Conservation (phyloP, 2,113 vertebrate genomes). For the Ageneiosus marmoratus region DNA sequence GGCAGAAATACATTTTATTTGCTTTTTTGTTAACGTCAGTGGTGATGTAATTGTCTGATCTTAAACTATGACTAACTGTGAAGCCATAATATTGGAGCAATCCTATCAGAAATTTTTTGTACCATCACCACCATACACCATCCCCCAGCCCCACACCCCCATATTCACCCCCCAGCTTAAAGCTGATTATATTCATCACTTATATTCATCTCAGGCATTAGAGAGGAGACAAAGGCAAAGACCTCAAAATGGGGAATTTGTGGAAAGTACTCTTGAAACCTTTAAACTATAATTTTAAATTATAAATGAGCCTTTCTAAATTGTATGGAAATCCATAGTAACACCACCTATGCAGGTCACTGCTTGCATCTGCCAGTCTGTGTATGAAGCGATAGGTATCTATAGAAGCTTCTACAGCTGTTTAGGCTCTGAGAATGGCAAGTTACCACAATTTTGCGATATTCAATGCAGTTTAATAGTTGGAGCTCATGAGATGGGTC, state of each 20-base stretch:
- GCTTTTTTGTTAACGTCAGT: neutral
- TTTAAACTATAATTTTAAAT: neutral
- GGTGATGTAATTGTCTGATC: neutral
- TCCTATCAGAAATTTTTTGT: neutral
- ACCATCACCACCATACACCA: neutral
- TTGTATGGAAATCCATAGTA: neutral
- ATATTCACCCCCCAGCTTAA: neutral
- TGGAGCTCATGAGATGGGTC: no score
- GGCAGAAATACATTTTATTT: neutral
- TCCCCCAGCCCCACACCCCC: neutral
- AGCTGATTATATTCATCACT: constrained; percentile 15
- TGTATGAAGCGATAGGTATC: no score
- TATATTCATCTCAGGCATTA: constrained; percentile 6
- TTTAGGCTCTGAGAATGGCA: no score
- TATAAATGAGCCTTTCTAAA: neutral
- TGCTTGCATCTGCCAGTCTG: no score
- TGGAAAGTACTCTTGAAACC: neutral
- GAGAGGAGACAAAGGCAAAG: neutral
- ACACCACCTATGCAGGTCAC: no score
- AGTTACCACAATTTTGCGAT: no score
- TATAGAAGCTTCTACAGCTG: no score
- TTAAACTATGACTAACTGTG: neutral
- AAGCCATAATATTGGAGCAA: neutral
- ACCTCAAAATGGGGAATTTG: neutral
- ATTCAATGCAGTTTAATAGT: no score